phyloP scores from a whole-genome alignment of 2,797 vertebrate genomes.

The Psittacula echo region DNA sequence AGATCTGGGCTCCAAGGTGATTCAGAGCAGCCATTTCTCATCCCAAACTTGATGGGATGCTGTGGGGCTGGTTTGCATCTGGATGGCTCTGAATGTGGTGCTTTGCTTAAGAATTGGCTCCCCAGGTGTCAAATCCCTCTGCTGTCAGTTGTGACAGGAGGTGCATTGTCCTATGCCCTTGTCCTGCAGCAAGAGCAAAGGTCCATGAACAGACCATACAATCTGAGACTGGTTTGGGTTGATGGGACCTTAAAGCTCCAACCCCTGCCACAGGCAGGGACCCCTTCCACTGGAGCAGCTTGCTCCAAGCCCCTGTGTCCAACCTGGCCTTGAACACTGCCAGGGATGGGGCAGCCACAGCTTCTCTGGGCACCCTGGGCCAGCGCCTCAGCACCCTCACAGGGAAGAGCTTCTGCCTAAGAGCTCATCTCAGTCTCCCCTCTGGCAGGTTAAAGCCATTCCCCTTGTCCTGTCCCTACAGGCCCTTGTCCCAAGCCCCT shows the following conservation, averaged over 20 bases:
- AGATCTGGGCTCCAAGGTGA: rapidly evolving
- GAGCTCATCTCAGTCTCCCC: too few species aligned
- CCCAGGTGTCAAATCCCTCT: background rate
- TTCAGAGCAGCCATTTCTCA: background rate
- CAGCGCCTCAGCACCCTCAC: too few species aligned
- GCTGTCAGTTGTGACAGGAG: background rate
- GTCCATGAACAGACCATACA: background rate
- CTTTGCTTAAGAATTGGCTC: background rate
- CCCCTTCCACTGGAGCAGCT: background rate
- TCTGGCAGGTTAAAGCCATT: too few species aligned
- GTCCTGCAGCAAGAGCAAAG: background rate
- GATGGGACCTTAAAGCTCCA: background rate
- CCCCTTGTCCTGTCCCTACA: too few species aligned
- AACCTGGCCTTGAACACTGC: too few species aligned
- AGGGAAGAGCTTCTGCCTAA: too few species aligned
- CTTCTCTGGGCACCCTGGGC: too few species aligned
- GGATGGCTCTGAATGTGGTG: rapidly evolving
- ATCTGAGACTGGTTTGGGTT: background rate
- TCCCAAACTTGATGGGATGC: background rate
- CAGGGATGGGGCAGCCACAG: too few species aligned
- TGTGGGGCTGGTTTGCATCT: rapidly evolving
- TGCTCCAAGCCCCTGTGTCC: too few species aligned
- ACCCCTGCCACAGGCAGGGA: background rate
- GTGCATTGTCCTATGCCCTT: rapidly evolving
- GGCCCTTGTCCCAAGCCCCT: too few species aligned